Evolutionary conservation across 2,888 invertebrate species (phyloP).

Genomic region (Oeneis ivallda): DNA sequence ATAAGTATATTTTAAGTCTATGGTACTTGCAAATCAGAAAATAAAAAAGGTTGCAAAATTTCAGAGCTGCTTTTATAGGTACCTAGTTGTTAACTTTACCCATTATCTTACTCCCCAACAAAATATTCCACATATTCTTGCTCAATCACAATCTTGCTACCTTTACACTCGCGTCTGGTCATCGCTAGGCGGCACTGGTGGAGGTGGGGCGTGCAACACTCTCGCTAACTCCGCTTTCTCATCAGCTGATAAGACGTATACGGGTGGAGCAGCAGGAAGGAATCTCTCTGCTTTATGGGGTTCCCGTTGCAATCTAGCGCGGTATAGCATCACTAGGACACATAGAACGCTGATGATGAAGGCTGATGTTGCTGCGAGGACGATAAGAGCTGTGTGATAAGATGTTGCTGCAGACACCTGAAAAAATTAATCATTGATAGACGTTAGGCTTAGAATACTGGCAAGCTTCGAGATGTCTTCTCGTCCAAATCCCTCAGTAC

Average conservation of each 20-base stretch:
- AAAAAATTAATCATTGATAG: neutral
- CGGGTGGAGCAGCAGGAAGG: slow-evolving; percentile 84
- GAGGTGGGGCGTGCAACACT: slow-evolving; percentile 66
- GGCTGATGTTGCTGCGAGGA: slow-evolving; percentile 89
- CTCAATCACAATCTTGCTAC: neutral
- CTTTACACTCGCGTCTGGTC: slow-evolving; percentile 51
- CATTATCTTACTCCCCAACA: neutral
- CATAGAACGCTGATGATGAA: slow-evolving; percentile 90
- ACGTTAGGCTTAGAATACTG: neutral
- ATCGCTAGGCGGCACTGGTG: slow-evolving; percentile 52
- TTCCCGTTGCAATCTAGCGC: slow-evolving; percentile 77
- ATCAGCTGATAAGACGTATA: slow-evolving; percentile 85
- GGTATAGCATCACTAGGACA: slow-evolving; percentile 88
- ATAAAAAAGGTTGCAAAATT: too few relatives aligned
- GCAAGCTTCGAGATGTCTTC: too few relatives aligned
- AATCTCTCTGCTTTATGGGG: slow-evolving; percentile 82
- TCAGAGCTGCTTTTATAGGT: too few relatives aligned
- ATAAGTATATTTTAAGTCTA: too few relatives aligned
- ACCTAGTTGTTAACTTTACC: too few relatives aligned
- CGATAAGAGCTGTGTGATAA: slow-evolving; percentile 89
- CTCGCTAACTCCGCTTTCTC: slow-evolving; percentile 82
- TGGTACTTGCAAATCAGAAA: too few relatives aligned
- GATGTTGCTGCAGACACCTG: slow-evolving; percentile 84
- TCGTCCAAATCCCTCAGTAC: slow-evolving; percentile 12
- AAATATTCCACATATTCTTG: neutral